A percentile compares a stretch with the other conserved stretches of the same genome.
Conservation (phyloP, 2,888 invertebrate species). For the Lasioglossum vierecki region DNA sequence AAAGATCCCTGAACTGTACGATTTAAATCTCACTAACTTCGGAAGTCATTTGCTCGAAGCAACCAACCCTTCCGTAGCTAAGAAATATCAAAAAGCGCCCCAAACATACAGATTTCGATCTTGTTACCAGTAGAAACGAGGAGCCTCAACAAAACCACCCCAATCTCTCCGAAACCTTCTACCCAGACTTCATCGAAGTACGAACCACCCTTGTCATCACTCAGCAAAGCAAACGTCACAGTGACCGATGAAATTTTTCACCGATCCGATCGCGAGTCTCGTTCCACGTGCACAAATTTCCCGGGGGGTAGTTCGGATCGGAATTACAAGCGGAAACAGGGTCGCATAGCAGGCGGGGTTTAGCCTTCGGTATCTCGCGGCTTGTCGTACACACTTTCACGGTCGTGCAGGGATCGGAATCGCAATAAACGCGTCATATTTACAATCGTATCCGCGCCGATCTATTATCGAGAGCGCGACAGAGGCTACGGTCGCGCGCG, state of each 20-base stretch:
- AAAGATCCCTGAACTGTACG: neutral
- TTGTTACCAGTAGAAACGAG: neutral
- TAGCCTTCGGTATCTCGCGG: constrained; percentile 13
- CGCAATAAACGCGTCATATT: constrained; percentile 80
- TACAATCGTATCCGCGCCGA: constrained; percentile 78
- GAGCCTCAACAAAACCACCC: neutral
- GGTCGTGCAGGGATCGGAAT: constrained; percentile 19
- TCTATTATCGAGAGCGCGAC: constrained; percentile 75
- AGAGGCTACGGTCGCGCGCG: constrained; percentile 49
- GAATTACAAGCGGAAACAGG: constrained; percentile 12
- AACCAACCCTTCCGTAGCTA: neutral
- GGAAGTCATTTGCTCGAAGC: neutral
- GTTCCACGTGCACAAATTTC: constrained; percentile 5
- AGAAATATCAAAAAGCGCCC: neutral
- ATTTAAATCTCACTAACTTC: neutral
- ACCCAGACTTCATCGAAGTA: neutral
- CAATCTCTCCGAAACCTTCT: neutral
- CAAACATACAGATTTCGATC: neutral
- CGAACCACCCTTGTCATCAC: too few species aligned
- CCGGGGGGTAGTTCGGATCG: constrained; percentile 18
- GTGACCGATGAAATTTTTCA: neutral
- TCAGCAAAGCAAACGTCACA: neutral
- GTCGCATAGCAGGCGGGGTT: constrained; percentile 2
- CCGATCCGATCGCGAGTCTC: neutral
- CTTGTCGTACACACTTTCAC: constrained; percentile 22